Evolutionary conservation across 2,888 invertebrate genomes (phyloP).

Genomic region (Hemithea aestivaria): DNA sequence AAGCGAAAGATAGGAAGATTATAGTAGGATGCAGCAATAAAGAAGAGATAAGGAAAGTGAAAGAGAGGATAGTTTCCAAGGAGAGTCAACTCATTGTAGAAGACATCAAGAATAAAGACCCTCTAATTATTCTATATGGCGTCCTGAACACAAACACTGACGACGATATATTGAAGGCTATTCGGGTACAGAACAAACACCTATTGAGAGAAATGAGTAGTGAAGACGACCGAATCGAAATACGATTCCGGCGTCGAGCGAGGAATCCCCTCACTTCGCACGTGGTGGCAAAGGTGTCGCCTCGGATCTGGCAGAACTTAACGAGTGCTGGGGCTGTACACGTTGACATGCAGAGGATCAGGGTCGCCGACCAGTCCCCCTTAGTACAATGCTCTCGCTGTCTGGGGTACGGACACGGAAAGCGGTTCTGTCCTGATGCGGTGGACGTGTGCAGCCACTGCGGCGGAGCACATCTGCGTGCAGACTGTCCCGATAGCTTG

Average conservation of each 20-base stretch:
- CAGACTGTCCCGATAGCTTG: constrained; percentile 8
- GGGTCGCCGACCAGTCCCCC: constrained; percentile 17
- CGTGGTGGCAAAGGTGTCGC: background rate
- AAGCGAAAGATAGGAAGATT: background rate
- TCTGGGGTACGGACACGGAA: background rate
- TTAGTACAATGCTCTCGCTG: constrained; percentile 20
- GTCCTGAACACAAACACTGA: too few relatives aligned
- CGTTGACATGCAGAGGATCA: constrained; percentile 9
- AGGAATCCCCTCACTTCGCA: background rate
- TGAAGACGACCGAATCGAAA: too few relatives aligned
- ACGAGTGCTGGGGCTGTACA: background rate
- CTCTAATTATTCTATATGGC: background rate
- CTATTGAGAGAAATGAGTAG: too few relatives aligned
- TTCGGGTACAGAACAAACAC: too few relatives aligned
- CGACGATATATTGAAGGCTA: too few relatives aligned
- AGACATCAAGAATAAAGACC: constrained; percentile 1
- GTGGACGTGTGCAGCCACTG: constrained; percentile 23
- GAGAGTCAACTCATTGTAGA: background rate
- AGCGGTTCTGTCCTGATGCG: constrained; percentile 13
- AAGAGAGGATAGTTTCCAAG: background rate
- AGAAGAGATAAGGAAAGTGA: background rate
- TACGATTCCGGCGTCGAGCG: background rate
- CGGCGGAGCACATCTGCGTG: constrained; percentile 18
- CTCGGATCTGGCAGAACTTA: background rate
- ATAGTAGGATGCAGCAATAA: background rate